These are phyloP conservation scores for Caenorhabditis panamensis DNA, from an alignment of 2,888 invertebrate species.

Conservation along the genomic window DNA sequence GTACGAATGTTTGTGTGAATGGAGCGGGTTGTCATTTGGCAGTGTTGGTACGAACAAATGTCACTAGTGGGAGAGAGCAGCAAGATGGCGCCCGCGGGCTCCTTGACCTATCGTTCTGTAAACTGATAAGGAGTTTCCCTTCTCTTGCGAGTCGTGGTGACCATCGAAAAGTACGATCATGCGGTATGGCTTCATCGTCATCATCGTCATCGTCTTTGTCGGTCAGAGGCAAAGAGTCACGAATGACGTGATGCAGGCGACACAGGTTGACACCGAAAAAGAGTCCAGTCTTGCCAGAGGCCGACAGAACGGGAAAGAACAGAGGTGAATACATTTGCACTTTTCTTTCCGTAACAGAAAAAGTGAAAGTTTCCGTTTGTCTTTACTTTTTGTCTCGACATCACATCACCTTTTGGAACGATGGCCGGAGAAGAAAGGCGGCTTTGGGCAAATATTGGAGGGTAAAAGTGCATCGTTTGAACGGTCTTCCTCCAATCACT, in stretches of 20 bases:
- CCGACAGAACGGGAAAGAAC: slow-evolving; percentile 3
- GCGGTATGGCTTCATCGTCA: slow-evolving; percentile 11
- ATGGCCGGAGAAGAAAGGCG: background rate
- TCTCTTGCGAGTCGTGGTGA: slow-evolving; percentile 21
- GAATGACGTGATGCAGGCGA: slow-evolving; percentile 7
- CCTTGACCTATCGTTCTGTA: slow-evolving; percentile 45
- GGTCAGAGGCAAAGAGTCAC: background rate
- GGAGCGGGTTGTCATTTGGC: slow-evolving; percentile 7
- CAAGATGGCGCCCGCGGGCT: slow-evolving; percentile 26
- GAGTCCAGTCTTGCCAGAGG: background rate
- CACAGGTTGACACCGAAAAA: background rate
- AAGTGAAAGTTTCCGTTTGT: background rate
- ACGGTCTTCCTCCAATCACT: too few relatives aligned
- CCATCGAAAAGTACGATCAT: slow-evolving; percentile 32
- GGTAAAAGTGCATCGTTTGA: slow-evolving; percentile 15
- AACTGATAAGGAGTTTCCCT: slow-evolving; percentile 23
- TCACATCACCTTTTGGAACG: background rate
- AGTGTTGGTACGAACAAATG: slow-evolving; percentile 27
- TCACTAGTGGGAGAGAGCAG: slow-evolving; percentile 26
- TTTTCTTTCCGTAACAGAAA: slow-evolving; percentile 6
- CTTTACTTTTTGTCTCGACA: background rate
- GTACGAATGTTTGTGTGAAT: slow-evolving; percentile 11
- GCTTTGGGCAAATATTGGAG: slow-evolving; percentile 17
- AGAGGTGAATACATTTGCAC: slow-evolving; percentile 19
- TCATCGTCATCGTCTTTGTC: slow-evolving; percentile 25